phyloP scores from a whole-genome alignment of 2,888 invertebrate species.

The Orthosia cruda region DNA sequence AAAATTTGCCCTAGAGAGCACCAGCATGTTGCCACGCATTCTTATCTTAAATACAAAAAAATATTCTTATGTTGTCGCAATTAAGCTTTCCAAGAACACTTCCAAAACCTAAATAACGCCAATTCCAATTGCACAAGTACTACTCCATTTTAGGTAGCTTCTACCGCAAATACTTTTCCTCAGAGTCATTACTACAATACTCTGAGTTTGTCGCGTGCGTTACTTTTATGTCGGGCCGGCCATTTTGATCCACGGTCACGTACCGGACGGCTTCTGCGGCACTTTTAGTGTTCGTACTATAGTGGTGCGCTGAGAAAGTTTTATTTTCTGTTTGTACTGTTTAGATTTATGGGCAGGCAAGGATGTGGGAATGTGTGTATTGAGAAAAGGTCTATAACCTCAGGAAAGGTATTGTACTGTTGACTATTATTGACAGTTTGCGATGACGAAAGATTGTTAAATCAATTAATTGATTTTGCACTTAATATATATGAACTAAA shows the following conservation, averaged over 20 bases:
- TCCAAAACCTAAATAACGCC: neutral
- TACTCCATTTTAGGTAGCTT: neutral
- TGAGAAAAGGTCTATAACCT: neutral
- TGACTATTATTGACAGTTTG: too few species aligned
- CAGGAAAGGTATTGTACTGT: neutral
- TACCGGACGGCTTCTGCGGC: slow-evolving; percentile 34
- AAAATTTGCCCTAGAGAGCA: too few species aligned
- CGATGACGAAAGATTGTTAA: too few species aligned
- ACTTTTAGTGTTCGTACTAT: slow-evolving; percentile 52
- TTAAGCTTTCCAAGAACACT: neutral
- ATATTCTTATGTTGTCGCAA: neutral
- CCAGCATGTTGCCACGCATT: too few species aligned
- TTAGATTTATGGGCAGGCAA: slow-evolving; percentile 41
- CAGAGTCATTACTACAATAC: slow-evolving; percentile 41
- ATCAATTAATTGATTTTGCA: too few species aligned
- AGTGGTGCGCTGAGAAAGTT: slow-evolving; percentile 44
- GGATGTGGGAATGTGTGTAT: neutral
- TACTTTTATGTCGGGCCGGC: slow-evolving; percentile 48
- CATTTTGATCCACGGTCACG: slow-evolving; percentile 57
- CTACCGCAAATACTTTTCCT: slow-evolving; percentile 30
- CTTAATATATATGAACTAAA: too few species aligned
- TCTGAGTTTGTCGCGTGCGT: slow-evolving; percentile 37
- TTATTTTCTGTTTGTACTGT: slow-evolving; percentile 44
- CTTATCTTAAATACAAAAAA: too few species aligned
- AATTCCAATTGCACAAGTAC: neutral